phyloP scores from a whole-genome alignment of 2,888 invertebrate species.

The Norana najaformis region DNA sequence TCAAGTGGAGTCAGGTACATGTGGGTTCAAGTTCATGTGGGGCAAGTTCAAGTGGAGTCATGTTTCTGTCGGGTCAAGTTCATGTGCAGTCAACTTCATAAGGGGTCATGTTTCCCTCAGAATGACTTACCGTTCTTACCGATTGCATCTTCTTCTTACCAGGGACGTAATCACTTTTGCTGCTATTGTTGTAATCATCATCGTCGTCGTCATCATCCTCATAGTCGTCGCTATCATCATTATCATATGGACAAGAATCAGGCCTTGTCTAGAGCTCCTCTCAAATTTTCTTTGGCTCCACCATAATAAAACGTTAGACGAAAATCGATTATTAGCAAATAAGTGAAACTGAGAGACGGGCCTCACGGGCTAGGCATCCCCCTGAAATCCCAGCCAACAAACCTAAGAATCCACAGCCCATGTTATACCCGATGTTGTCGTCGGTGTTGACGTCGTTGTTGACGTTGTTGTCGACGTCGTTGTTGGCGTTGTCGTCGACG shows the following conservation, averaged over 20 bases:
- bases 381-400: background rate
- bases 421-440: background rate
- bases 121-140: too few species aligned
- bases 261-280: background rate
- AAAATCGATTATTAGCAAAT: background rate
- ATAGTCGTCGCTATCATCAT: slow-evolving; percentile 28
- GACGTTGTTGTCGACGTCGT: background rate
- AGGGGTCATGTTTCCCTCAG: too few species aligned
- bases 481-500: background rate
- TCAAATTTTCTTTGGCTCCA: background rate
- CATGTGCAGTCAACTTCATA: background rate
- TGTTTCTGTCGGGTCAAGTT: too few species aligned
- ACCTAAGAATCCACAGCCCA: background rate
- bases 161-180: slow-evolving; percentile 3
- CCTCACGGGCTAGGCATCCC: background rate
- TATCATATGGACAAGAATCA: background rate
- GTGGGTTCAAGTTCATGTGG: too few species aligned
- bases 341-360: background rate
- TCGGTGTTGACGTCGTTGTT: background rate
- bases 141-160: background rate
- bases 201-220: slow-evolving; percentile 30
- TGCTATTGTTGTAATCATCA: slow-evolving; percentile 21
- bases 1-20: background rate
- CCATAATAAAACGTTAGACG: background rate
- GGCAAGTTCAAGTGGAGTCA: background rate